Base-by-base conservation (phyloP, 2,113 vertebrate genomes). In the Crotophaga sulcirostris region DNA sequence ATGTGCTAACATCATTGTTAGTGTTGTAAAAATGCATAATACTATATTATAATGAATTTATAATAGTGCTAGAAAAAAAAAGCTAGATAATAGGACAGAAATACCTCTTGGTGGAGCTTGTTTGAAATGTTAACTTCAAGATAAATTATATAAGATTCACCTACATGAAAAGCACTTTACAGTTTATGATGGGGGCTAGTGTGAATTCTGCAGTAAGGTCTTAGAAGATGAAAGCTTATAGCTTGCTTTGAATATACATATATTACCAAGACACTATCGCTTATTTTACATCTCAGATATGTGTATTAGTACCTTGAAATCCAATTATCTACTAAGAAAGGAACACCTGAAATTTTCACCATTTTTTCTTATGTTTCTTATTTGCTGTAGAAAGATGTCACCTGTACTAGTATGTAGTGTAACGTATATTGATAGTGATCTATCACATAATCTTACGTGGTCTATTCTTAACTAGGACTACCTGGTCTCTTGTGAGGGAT, bases 401-500 rank as follows among this genome's bases (percentile, higher is more conserved):
- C 10, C 18, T 49, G 1, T 77, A 34, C 62, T 73, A 62, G 4
- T 25, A 58, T 12, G 16, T 11, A 18, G 2, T 16, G 9, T 28
- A 79, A 64, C 7, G 52, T 2, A 38, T 76, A 79, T 51, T 55
- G 12, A 17, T 55, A 64, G 55, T 10, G 25, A 51, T 64, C 68
- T 7, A 63, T 40, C 54, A 55, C 7, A 42, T 55, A 28, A 31
- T 33, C 10, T 59, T 75, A 58, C 4, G 31, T 25, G 6, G 5
- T 6, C 31, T 69, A 36, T 36, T 90, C 26, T 26, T 58, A 16
- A 68, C 16, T 8, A 31, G 19, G 9, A 63, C 12, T 34, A 64
- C 2, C 4, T 4, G 0, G 7, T 49, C 11, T 68, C 16, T 51
- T 69, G 5, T 51, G 9, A 2, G 7, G 4, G 0, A 47, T 42